Conservation (phyloP, 2,797 vertebrate species). For the Acanthurus leucopareius region DNA sequence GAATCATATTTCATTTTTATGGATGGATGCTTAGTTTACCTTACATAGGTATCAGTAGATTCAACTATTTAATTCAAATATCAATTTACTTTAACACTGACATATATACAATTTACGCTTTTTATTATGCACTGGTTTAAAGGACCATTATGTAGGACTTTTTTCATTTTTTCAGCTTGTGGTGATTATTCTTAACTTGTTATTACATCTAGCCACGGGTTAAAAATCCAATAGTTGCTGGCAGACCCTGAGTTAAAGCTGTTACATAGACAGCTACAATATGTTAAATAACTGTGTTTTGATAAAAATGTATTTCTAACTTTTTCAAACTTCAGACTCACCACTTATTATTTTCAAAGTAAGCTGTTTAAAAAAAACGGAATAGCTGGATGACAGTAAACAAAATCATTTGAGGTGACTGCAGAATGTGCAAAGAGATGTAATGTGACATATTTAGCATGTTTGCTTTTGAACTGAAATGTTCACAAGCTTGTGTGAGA, state of each 20-base stretch:
- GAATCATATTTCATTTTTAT: background rate
- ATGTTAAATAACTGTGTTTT: too few relatives aligned
- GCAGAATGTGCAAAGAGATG: constrained; percentile 6
- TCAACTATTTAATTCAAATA: background rate
- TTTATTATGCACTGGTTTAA: background rate
- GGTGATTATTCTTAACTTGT: too few relatives aligned
- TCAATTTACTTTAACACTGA: background rate
- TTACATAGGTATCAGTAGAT: background rate
- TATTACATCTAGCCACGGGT: too few relatives aligned
- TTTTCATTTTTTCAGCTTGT: too few relatives aligned
- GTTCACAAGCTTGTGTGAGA: constrained; percentile 8
- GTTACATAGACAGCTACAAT: too few relatives aligned
- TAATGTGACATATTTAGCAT: constrained; percentile 9
- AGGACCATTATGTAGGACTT: too few relatives aligned
- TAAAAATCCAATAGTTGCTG: too few relatives aligned
- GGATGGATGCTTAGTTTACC: background rate
- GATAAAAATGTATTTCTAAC: too few relatives aligned
- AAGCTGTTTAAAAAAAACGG: constrained; percentile 8
- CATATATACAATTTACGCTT: background rate
- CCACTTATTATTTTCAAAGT: too few relatives aligned
- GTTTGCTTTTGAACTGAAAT: constrained; percentile 21
- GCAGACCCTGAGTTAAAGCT: too few relatives aligned
- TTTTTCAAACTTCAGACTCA: too few relatives aligned
- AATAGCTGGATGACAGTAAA: constrained; percentile 1
- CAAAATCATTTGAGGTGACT: background rate